Base-by-base conservation (phyloP, 2,888 invertebrate genomes). In the Protophormia terraenovae region DNA sequence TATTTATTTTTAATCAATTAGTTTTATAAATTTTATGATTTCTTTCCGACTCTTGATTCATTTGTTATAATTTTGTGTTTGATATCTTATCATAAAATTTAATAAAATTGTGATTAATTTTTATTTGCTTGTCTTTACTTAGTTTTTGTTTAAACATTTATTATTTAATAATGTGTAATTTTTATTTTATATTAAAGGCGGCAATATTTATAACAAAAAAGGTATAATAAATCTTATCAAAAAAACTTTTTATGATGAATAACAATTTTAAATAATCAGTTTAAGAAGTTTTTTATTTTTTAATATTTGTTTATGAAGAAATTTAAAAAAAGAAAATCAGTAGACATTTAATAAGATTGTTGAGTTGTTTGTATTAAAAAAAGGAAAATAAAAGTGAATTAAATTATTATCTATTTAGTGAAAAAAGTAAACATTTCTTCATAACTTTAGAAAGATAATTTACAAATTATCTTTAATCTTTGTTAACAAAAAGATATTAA, bases 51-150 rank as follows among this genome's bases (percentile, higher is more conserved):
- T 14, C 53, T 64, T 55, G 29, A 75, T 62, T 50, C 38, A 38
- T 29, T n/a, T 38, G 29, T 55, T 29, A 27, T 24, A 16, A 53
- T 0, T n/a, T 27, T 27, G 27, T 12, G 12, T 72, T 22, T 66
- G 8, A 27, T 77, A 67, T 77, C 67, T 77, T 77, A 77, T 77
- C 47, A 19, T 41, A 55, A 16, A 55, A 41, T 41, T 41, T 19
- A 41, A 67, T 53, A 53, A 53, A 76, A 64, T 38, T 76, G 14
- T 55, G 41, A 67, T 77, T 55, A 24, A 72, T 22, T 66, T 29
- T 22, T 38, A 71, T 32, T n/a, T 41, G 19, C 10, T 41, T 41
- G 3, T 41, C 22, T 22, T 22, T 22, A 55, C n/a, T 14, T n/a
- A n/a, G n/a, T n/a, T n/a, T 50, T 69, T 45, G 12, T 64, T 58